These are phyloP conservation scores for Balanococcus diminutus DNA, from an alignment of 2,888 invertebrate species.

Conservation along the genomic window DNA sequence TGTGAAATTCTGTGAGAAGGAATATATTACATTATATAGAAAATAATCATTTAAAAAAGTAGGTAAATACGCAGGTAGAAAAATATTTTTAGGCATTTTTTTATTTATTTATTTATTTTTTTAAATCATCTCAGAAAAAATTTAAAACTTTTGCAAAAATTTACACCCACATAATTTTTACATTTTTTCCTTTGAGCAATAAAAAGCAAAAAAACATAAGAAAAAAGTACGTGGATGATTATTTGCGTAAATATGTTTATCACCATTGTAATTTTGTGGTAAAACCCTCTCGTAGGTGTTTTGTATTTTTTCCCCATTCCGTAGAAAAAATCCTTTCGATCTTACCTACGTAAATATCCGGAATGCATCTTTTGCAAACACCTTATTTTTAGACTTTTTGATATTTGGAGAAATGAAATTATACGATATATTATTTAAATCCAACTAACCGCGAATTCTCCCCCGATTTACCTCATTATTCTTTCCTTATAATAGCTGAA, in stretches of 20 bases:
- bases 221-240: neutral
- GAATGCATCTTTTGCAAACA: neutral
- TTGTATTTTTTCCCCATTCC: neutral
- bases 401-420: conserved; percentile 29
- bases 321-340: neutral
- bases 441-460: conserved; percentile 43
- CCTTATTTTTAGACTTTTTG: neutral
- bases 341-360: neutral
- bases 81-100: too few species aligned
- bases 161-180: too few species aligned
- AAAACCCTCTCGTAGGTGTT: neutral
- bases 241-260: neutral
- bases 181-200: too few species aligned
- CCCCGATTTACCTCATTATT: conserved; percentile 50
- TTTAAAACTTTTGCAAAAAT: too few species aligned
- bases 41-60: too few species aligned
- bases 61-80: too few species aligned
- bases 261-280: too few species aligned
- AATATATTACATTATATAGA: too few species aligned
- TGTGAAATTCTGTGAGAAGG: too few species aligned
- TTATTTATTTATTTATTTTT: too few species aligned
- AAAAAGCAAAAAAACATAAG: too few species aligned
- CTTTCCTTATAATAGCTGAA: conserved; percentile 45
- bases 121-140: too few species aligned
- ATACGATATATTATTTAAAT: conserved; percentile 49